These are phyloP conservation scores for Chaetops frenatus DNA, from an alignment of 2,113 vertebrate genomes.

Conservation along the genomic window DNA sequence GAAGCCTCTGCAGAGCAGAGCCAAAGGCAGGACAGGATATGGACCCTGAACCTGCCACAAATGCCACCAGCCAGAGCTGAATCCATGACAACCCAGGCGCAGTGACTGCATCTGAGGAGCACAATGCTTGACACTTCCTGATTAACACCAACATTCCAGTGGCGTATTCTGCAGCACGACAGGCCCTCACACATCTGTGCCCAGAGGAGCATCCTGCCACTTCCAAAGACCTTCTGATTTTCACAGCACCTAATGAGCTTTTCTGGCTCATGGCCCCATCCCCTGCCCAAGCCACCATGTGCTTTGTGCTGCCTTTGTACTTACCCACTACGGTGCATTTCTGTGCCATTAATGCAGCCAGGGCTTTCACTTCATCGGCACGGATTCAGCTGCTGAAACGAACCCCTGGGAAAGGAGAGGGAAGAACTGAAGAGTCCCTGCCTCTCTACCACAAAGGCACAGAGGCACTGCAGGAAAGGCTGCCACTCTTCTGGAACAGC, in stretches of 20 bases:
- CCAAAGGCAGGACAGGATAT: background rate
- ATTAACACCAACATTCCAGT: background rate
- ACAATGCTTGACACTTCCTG: background rate
- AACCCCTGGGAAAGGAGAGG: conserved; percentile 1
- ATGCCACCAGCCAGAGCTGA: background rate
- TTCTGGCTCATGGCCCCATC: background rate
- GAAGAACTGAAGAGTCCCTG: background rate
- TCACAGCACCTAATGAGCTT: background rate
- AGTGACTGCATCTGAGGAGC: background rate
- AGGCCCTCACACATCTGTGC: background rate
- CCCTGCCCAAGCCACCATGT: background rate
- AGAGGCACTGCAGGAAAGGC: background rate
- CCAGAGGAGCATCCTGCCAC: background rate
- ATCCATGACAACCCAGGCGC: conserved; percentile 34
- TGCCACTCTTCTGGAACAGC: background rate
- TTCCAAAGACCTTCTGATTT: background rate
- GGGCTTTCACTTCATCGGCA: background rate
- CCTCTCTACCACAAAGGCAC: background rate
- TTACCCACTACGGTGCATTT: background rate
- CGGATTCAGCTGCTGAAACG: background rate
- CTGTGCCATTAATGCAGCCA: conserved; percentile 31
- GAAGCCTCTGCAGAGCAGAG: background rate
- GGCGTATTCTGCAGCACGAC: background rate
- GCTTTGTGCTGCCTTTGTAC: background rate
- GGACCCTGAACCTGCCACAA: background rate